Conservation (phyloP, 2,797 vertebrate genomes). For the Leuciscus waleckii region DNA sequence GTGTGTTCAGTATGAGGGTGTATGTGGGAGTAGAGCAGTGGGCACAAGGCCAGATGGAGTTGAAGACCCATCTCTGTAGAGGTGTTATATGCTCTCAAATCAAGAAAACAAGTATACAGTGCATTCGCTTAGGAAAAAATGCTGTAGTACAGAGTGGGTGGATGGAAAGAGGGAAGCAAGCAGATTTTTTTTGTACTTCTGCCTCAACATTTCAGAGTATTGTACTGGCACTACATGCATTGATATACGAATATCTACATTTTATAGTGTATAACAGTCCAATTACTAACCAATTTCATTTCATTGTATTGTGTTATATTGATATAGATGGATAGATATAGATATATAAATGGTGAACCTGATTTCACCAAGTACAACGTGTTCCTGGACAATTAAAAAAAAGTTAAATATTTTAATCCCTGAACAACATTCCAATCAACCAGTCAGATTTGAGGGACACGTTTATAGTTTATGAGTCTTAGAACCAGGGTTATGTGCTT, state of each 20-base stretch:
- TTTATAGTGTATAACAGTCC: not conserved
- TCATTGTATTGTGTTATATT: not conserved
- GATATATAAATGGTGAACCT: not conserved
- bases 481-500: not conserved
- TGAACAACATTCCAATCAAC: not conserved
- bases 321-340: too few relatives aligned
- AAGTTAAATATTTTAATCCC: not conserved
- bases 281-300: not conserved
- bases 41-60: constrained; percentile 60
- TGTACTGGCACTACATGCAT: constrained; percentile 1
- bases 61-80: constrained; percentile 60
- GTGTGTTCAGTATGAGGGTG: constrained; percentile 52
- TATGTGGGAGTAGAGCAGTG: constrained; percentile 58
- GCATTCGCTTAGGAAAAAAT: constrained; percentile 34
- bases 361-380: not conserved
- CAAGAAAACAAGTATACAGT: constrained; percentile 48
- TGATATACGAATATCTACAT: not conserved
- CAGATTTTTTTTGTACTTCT: constrained; percentile 1
- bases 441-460: not conserved
- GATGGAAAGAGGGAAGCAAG: constrained; percentile 25
- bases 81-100: constrained; percentile 62
- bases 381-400: not conserved
- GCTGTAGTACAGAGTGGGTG: constrained; percentile 56
- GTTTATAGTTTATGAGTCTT: not conserved
- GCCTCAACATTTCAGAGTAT: constrained; percentile 22